phyloP scores from a whole-genome alignment of 1,140 invertebrate species.

The Drosophila setifemur region DNA sequence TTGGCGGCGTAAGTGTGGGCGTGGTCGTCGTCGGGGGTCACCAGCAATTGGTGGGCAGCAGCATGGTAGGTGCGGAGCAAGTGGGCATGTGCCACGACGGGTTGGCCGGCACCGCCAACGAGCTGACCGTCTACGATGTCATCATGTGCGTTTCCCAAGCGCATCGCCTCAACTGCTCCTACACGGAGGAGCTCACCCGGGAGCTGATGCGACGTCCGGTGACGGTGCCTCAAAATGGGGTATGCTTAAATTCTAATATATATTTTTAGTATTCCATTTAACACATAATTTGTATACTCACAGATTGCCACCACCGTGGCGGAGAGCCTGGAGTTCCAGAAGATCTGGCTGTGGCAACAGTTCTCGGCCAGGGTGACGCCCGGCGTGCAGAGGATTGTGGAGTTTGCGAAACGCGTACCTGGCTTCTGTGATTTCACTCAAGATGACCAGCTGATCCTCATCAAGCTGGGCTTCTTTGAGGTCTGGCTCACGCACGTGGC shows the following conservation, averaged over 20 bases:
- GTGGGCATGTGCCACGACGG: slow-evolving; percentile 70
- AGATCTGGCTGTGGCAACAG: slow-evolving; percentile 90
- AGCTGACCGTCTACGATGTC: slow-evolving; percentile 90
- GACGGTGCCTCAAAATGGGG: slow-evolving; percentile 82
- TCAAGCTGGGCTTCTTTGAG: slow-evolving; percentile 98
- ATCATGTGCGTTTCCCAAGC: slow-evolving; percentile 94
- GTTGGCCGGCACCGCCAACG: slow-evolving; percentile 70
- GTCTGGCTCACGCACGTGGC: slow-evolving; percentile 95
- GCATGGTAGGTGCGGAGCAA: slow-evolving; percentile 54
- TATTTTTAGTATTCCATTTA: too few species aligned
- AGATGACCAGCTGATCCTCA: slow-evolving; percentile 96
- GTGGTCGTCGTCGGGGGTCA: slow-evolving; percentile 63
- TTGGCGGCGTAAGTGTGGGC: slow-evolving; percentile 70
- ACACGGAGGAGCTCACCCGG: slow-evolving; percentile 93
- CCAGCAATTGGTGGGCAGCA: slow-evolving; percentile 57
- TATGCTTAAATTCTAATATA: slow-evolving; percentile 35
- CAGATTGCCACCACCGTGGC: slow-evolving; percentile 86
- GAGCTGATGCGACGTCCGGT: slow-evolving; percentile 85
- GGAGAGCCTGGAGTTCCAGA: slow-evolving; percentile 87
- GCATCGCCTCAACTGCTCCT: slow-evolving; percentile 94
- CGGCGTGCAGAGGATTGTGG: slow-evolving; percentile 94
- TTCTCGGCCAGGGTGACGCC: slow-evolving; percentile 91
- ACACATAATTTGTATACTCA: too few species aligned
- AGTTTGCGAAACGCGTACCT: slow-evolving; percentile 96
- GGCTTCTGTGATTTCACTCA: slow-evolving; percentile 94